Evolutionary conservation across 2,797 vertebrate genomes (phyloP), one percentile per base, ranked within the genome.

Genomic region (Orestias chungarensis): DNA sequence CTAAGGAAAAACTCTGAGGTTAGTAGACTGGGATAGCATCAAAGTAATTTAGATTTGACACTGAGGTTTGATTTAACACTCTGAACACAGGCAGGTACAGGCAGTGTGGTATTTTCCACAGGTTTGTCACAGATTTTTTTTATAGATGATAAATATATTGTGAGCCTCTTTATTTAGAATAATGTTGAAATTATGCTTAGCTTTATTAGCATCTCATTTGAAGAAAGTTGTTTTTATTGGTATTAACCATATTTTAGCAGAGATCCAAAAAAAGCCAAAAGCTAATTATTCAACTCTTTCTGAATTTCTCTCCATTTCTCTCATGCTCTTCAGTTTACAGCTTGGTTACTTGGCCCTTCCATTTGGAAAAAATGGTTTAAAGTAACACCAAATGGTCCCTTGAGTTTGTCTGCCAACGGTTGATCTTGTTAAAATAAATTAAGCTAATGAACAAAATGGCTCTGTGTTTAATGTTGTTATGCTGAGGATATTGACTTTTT

Each of bases 361-460:
- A 77, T 66, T 79, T 90, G 87, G 85, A 90, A 87, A 75, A 87
- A 87, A 90, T 91, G 46, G 84, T 66, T 52, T 44, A 67, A 78
- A 82, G 80, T 87, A 68, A 67, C 76, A 80, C 47, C 66, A 68
- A 85, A 82, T 87, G 72, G 72, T 80, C 47, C 46, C n/a, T 50
- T 80, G 46, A 55, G 61, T 83, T 71, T 78, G 71, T 33, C 55
- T 74, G 61, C 69, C 70, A 44, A 76, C 55, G 57, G 40, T 66
- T 75, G 71, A 73, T 66, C 69, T 62, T 61, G 74, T 84, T 74
- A 76, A 82, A 79, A 78, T 47, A 8, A 82, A 81, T 76, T 57
- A 71, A 69, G n/a, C 73, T 78, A 76, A 79, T 83, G 71, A 46
- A 70, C 55, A 64, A 33, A 70, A 77, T 66, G 27, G 55, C 15